Conservation (phyloP, 2,888 invertebrate genomes). For the Xestia c-nigrum region DNA sequence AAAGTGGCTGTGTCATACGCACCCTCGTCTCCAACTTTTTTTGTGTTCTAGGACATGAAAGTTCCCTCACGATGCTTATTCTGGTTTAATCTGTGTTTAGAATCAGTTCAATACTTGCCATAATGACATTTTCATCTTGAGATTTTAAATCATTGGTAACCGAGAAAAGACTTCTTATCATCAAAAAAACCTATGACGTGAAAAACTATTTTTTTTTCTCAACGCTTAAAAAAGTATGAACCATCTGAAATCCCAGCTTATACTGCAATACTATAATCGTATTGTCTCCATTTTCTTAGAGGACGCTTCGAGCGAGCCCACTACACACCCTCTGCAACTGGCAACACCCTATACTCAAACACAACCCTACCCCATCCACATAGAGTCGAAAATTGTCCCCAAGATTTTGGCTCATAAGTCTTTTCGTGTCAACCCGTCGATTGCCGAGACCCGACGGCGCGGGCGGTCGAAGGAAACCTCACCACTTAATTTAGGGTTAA, state of each 20-base stretch:
- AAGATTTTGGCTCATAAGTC: constrained; percentile 51
- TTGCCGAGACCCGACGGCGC: constrained; percentile 84
- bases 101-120: not conserved
- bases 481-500: constrained; percentile 85
- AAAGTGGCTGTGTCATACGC: no score
- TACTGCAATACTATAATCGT: constrained; percentile 85
- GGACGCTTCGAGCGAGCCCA: constrained; percentile 85
- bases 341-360: constrained; percentile 24
- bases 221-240: not conserved
- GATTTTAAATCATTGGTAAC: not conserved
- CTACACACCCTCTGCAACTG: constrained; percentile 80
- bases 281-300: constrained; percentile 88
- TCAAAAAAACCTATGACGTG: not conserved
- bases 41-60: not conserved
- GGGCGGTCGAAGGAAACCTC: constrained; percentile 78
- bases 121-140: accelerated
- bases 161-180: not conserved
- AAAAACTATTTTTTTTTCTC: not conserved
- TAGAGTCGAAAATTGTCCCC: constrained; percentile 52
- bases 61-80: not conserved
- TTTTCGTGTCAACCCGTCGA: constrained; percentile 50
- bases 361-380: constrained; percentile 24
- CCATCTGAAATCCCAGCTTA: constrained; percentile 68
- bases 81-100: not conserved
- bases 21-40: no score